Conservation (phyloP, 2,797 vertebrate species). For the Ispidina lecontei region DNA sequence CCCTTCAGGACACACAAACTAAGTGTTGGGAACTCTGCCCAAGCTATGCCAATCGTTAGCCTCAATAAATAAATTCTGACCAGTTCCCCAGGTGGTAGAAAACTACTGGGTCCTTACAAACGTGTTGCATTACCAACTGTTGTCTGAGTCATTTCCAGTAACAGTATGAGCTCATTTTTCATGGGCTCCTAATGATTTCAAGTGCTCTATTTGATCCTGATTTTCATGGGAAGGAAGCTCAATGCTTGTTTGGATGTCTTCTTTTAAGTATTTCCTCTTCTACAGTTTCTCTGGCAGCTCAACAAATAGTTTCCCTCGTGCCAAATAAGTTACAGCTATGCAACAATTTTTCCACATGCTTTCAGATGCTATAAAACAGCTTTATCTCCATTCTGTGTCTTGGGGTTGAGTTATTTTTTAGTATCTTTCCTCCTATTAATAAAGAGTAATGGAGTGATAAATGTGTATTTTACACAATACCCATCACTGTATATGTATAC, state of each 20-base stretch:
- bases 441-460: conserved; percentile 63
- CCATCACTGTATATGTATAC: background rate
- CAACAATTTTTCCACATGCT: conserved; percentile 51
- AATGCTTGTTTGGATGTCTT: background rate
- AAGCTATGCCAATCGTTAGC: background rate
- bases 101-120: background rate
- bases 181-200: background rate
- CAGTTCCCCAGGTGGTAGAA: background rate
- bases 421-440: conserved; percentile 61
- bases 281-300: conserved; percentile 13
- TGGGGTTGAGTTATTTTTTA: conserved; percentile 53
- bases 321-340: conserved; percentile 42
- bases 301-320: conserved; percentile 39
- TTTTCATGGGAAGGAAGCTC: conserved; percentile 17
- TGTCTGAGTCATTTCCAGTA: background rate
- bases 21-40: background rate
- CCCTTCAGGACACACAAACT: background rate
- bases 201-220: background rate
- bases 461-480: conserved; percentile 6
- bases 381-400: conserved; percentile 51
- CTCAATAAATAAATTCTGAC: background rate
- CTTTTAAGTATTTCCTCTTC: conserved; percentile 25
- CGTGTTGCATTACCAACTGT: fast-evolving
- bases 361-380: conserved; percentile 51
- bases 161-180: background rate